Conservation (phyloP, 2,888 invertebrate genomes). For the Dolomedes plantarius region DNA sequence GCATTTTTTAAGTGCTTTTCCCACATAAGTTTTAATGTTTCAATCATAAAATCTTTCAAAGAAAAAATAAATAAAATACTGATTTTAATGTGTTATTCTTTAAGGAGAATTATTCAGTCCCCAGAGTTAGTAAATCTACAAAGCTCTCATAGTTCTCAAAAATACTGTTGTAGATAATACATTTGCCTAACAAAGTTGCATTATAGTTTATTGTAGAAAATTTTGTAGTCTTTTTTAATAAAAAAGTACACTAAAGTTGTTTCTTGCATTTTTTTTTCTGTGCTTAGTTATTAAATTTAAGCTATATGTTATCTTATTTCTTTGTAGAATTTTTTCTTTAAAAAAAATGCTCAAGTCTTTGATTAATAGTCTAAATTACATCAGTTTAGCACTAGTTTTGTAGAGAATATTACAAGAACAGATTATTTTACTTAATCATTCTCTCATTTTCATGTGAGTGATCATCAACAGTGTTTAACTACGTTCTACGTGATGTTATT, state of each 20-base stretch:
- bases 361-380: no score
- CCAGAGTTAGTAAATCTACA: conserved; percentile 44
- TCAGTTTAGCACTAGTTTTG: no score
- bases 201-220: conserved; percentile 67
- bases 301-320: no score
- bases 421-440: no score
- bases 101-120: conserved; percentile 34
- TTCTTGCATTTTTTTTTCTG: conserved; percentile 13
- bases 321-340: no score
- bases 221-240: conserved; percentile 70
- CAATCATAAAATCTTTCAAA: not conserved
- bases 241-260: conserved; percentile 42
- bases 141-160: conserved; percentile 52
- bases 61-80: not conserved
- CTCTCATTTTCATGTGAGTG: no score
- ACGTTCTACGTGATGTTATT: no score
- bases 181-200: conserved; percentile 71
- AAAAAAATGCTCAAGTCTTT: no score
- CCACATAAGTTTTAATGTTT: not conserved
- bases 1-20: not conserved
- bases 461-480: no score
- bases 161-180: conserved; percentile 67
- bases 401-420: no score
- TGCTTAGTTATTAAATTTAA: no score
- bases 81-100: not conserved